Conservation (phyloP, 2,113 vertebrate genomes). For the Noturus placidus region DNA sequence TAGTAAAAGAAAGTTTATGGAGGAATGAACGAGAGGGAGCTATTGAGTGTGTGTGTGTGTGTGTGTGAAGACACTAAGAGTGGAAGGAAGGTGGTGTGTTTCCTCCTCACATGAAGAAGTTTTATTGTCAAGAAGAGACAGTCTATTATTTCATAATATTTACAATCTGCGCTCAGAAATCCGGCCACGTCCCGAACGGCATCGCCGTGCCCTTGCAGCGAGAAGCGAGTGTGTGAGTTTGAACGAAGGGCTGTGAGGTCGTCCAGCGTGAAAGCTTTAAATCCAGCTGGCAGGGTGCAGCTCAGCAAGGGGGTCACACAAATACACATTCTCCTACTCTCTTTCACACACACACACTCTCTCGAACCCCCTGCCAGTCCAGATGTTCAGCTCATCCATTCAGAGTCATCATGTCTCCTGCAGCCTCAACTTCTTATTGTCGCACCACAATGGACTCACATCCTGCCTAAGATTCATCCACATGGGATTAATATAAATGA, state of each 20-base stretch:
- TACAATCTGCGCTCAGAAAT: background rate
- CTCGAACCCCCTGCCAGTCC: slow-evolving; percentile 51
- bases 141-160: background rate
- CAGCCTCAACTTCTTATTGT: slow-evolving; percentile 73
- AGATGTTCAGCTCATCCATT: slow-evolving; percentile 75
- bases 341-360: background rate
- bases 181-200: background rate
- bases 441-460: slow-evolving; percentile 69
- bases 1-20: background rate
- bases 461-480: slow-evolving; percentile 53
- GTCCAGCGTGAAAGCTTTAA: slow-evolving; percentile 28
- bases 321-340: background rate
- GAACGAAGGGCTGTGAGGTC: background rate
- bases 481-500: slow-evolving; percentile 3
- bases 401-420: slow-evolving; percentile 70
- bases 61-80: background rate
- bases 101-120: background rate
- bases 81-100: slow-evolving; percentile 1
- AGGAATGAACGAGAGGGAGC: background rate
- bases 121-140: background rate
- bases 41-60: slow-evolving; percentile 42
- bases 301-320: background rate
- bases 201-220: background rate
- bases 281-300: slow-evolving; percentile 38
- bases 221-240: background rate